Evolutionary conservation across 2,797 vertebrate species (phyloP).

Genomic region (Enteromius treurensis): DNA sequence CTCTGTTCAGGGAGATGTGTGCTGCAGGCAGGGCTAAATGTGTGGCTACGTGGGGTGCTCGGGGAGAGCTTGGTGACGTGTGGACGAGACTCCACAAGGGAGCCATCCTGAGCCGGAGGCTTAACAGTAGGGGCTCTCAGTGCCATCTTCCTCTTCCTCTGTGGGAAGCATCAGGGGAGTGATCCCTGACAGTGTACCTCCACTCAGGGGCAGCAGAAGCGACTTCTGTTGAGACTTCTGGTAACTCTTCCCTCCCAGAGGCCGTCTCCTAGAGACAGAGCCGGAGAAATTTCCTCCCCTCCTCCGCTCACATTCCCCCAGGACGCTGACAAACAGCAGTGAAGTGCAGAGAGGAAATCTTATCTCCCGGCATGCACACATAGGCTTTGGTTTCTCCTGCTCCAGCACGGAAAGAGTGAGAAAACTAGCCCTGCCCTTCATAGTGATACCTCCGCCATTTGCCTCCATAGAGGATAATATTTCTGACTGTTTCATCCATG

Average conservation of each 20-base stretch:
- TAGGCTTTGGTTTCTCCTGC: constrained; percentile 52
- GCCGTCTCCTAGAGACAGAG: constrained; percentile 74
- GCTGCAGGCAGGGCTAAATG: constrained; percentile 35
- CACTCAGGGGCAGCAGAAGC: constrained; percentile 63
- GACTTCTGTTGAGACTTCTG: constrained; percentile 66
- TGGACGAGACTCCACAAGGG: constrained; percentile 67
- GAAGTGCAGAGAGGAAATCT: constrained; percentile 63
- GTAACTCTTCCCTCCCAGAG: constrained; percentile 58
- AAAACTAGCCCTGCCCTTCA: constrained; percentile 53
- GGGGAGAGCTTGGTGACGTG: constrained; percentile 65
- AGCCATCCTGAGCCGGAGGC: constrained; percentile 73
- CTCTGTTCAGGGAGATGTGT: constrained; percentile 58
- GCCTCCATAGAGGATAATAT: constrained; percentile 49
- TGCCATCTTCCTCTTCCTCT: constrained; percentile 64
- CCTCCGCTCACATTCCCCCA: constrained; percentile 54
- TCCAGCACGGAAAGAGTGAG: constrained; percentile 25
- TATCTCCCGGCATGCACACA: constrained; percentile 55
- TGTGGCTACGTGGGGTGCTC: constrained; percentile 55
- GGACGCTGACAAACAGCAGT: constrained; percentile 68
- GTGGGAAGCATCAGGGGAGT: constrained; percentile 62
- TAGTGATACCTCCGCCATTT: constrained; percentile 57
- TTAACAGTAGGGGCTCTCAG: constrained; percentile 65
- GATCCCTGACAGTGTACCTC: constrained; percentile 67
- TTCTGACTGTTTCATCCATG: constrained; percentile 35
- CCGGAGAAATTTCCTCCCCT: constrained; percentile 50